These are phyloP conservation scores for Hypanus sabinus DNA, from an alignment of 2,113 vertebrate species.

Conservation along the genomic window DNA sequence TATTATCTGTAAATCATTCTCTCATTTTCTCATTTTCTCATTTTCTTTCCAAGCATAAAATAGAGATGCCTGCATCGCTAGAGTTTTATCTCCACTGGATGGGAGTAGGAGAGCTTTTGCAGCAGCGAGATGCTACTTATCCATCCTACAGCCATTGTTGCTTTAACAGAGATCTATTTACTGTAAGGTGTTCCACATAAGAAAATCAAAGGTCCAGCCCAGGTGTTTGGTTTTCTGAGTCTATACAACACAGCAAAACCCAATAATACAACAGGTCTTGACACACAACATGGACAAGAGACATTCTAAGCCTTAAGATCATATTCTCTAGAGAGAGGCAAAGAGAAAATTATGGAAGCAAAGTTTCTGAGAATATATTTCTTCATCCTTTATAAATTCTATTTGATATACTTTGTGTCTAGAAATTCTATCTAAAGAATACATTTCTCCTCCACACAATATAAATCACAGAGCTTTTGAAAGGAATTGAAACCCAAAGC, in stretches of 20 bases:
- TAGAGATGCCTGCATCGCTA: neutral
- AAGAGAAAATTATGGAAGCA: neutral
- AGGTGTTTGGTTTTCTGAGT: neutral
- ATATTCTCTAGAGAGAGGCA: neutral
- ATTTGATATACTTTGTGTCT: conserved; percentile 15
- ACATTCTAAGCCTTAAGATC: neutral
- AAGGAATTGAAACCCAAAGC: neutral
- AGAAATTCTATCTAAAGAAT: neutral
- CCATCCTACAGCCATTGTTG: no score
- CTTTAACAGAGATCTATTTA: neutral
- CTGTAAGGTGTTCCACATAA: neutral
- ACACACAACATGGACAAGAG: neutral
- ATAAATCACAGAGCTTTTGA: neutral
- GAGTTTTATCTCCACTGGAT: neutral
- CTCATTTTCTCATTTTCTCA: no score
- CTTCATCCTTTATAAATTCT: neutral
- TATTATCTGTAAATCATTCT: neutral
- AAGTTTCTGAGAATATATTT: neutral
- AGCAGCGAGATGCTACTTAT: no score
- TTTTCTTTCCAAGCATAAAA: neutral
- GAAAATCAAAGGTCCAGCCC: neutral
- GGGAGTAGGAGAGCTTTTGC: no score
- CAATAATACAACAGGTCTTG: neutral
- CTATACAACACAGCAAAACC: neutral
- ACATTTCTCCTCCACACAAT: neutral